Evolutionary conservation across 2,113 vertebrate species (phyloP).

Genomic region (Cyanoramphus novaezelandiae): DNA sequence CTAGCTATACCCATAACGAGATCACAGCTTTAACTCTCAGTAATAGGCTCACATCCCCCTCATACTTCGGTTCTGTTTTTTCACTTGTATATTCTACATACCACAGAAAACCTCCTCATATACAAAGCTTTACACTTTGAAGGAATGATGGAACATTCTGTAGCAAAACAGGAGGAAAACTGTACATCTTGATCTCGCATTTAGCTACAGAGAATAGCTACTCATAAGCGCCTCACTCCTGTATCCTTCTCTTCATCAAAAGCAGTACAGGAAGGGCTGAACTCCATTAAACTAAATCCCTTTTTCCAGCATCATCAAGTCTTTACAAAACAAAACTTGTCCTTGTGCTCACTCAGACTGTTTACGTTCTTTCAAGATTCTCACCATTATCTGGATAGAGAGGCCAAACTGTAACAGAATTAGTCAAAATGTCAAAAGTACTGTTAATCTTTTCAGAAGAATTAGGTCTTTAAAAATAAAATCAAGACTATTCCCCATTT

Average conservation of each 20-base stretch:
- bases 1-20: neutral
- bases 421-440: neutral
- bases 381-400: neutral
- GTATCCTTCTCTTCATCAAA: neutral
- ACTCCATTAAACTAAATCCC: neutral
- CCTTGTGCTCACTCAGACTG: neutral
- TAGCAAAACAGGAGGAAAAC: neutral
- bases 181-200: accelerated
- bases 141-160: neutral
- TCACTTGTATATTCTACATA: neutral
- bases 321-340: neutral
- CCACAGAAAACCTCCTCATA: neutral
- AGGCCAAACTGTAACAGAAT: neutral
- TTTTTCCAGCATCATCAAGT: neutral
- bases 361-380: neutral
- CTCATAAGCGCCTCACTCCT: neutral
- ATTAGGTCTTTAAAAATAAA: neutral
- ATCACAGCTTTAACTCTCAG: neutral
- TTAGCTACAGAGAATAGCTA: accelerated
- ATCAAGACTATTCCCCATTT: neutral
- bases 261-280: neutral
- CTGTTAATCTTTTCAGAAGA: neutral
- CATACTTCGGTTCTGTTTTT: neutral
- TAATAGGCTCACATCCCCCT: neutral
- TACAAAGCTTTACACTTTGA: neutral